Base-by-base conservation (phyloP, 2,888 invertebrate genomes). In the Tortrix viridana region DNA sequence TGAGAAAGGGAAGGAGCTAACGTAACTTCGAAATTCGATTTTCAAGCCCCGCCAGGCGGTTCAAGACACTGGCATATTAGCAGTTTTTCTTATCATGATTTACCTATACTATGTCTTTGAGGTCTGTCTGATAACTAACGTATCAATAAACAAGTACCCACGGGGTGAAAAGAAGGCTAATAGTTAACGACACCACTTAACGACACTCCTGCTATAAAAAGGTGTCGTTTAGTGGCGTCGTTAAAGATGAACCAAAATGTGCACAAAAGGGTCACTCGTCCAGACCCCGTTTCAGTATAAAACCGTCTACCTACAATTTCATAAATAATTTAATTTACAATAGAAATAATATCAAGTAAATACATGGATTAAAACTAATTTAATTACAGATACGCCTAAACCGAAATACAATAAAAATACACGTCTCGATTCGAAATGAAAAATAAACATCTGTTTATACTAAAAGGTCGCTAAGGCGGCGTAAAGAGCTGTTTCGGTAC, bases 241-340 rank as follows among this genome's bases (percentile, higher is more conserved):
- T 32, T 32, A 32, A 3, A 1, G 12, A 32, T 12, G 26, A 44
- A 20, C n/a, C 18, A 18, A 4, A n/a, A 55, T 9, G 16, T 26
- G 22, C 19, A 26, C 18, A 12, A 16, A 12, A 26, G 44, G n/a
- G n/a, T 46, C 44, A 5, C 43, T 56, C 16, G 37, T 41, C 49
- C 73, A 74, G 73, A 77, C 71, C 74, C 74, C 74, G 71, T 67
- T 75, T 74, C 76, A 77, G 74, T 85, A 83, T 76, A 82, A 86
- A 85, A 85, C 80, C 74, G 71, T 76, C 76, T 78, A 81, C 73
- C 77, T 84, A 82, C 71, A 81, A 81, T 80, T 84, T 83, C 76
- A 86, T 85, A 87, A 85, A 86, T 87, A 86, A 79, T 77, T 80
- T 70, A 84, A 82, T 86, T 83, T 87, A 88, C 86, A 88, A 79